Evolutionary conservation across 2,797 vertebrate species (phyloP).

Genomic region (Pygocentrus nattereri): DNA sequence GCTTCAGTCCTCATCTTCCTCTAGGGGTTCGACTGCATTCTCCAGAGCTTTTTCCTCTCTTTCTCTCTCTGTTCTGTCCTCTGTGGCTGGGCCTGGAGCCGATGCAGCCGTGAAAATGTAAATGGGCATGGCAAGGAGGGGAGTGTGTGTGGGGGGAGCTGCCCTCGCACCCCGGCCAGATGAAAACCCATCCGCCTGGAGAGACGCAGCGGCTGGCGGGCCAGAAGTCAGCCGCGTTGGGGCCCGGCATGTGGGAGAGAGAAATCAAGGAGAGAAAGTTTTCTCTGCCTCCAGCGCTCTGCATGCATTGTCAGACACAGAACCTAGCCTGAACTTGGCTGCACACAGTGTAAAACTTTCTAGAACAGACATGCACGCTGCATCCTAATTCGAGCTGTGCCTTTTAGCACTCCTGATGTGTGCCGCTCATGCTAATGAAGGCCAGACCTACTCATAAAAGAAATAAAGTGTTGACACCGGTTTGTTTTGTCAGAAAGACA

Average conservation of each 20-base stretch:
- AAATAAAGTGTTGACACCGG: not conserved
- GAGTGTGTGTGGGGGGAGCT: constrained; percentile 69
- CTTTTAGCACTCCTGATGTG: constrained; percentile 41
- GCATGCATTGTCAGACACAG: constrained; percentile 66
- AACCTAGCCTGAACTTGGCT: constrained; percentile 66
- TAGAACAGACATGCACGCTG: constrained; percentile 64
- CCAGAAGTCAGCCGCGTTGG: constrained; percentile 80
- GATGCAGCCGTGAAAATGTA: constrained; percentile 61
- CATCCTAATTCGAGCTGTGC: constrained; percentile 53
- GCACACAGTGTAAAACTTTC: constrained; percentile 62
- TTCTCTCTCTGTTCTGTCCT: constrained; percentile 62
- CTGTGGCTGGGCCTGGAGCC: constrained; percentile 63
- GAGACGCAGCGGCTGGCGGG: constrained; percentile 73
- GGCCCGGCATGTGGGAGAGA: constrained; percentile 65
- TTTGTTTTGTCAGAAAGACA: constrained; percentile 1
- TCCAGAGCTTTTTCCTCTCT: constrained; percentile 9
- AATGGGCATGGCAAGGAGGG: constrained; percentile 60
- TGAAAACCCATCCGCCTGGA: constrained; percentile 78
- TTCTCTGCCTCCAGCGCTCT: constrained; percentile 60
- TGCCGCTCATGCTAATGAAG: constrained; percentile 33
- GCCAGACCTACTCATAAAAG: constrained; percentile 19
- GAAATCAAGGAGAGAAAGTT: constrained; percentile 68
- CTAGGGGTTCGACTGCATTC: constrained; percentile 23
- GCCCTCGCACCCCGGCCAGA: constrained; percentile 79
- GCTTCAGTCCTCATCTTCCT: constrained; percentile 18